phyloP scores from a whole-genome alignment of 2,797 vertebrate genomes.

The Botia kubotai region DNA sequence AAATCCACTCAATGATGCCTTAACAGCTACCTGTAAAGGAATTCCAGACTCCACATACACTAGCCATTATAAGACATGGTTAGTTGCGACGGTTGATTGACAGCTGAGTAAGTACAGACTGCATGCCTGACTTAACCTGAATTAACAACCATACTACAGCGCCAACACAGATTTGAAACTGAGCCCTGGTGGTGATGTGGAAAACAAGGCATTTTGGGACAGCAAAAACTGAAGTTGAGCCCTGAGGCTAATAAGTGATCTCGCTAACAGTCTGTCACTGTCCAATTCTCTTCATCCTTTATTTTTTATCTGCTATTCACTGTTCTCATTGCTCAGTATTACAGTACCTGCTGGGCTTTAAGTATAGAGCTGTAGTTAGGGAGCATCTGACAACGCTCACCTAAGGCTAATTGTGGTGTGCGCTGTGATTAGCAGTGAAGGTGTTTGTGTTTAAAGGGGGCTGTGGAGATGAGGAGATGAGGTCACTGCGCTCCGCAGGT shows the following conservation, averaged over 20 bases:
- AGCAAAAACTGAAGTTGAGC: neutral
- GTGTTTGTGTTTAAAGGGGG: conserved; percentile 12
- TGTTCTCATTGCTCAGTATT: neutral
- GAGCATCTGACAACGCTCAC: conserved; percentile 10
- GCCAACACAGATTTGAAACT: neutral
- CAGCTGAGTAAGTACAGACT: no score
- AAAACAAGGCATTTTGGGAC: neutral
- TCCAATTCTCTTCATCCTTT: neutral
- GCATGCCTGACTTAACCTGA: no score
- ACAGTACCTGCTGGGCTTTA: conserved; percentile 17
- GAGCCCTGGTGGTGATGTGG: neutral
- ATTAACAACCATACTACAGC: no score
- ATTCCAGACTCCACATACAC: no score
- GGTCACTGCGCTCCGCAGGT: conserved; percentile 2
- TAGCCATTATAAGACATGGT: no score
- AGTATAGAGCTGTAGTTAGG: neutral
- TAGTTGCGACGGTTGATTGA: no score
- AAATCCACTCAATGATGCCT: no score
- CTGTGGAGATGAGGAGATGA: neutral
- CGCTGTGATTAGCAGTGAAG: conserved; percentile 35
- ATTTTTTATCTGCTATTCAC: neutral
- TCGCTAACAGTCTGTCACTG: neutral
- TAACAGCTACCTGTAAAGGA: no score
- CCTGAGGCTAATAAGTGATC: conserved; percentile 1
- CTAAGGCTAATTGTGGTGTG: neutral